Evolutionary conservation across 2,113 vertebrate genomes (phyloP).

Genomic region (Antennarius striatus): DNA sequence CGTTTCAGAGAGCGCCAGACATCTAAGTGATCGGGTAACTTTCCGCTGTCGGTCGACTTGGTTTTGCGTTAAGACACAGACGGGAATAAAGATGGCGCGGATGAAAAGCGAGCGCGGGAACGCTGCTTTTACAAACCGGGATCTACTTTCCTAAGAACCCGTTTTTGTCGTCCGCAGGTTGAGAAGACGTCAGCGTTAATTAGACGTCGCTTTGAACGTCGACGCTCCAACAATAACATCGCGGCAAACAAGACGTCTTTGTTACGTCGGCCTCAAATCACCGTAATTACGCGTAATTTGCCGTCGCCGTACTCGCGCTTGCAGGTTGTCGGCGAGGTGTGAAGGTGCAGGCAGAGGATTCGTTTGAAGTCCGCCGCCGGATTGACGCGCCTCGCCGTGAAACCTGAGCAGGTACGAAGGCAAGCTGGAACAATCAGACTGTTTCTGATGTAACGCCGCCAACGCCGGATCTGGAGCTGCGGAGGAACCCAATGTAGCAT

Average conservation of each 20-base stretch:
- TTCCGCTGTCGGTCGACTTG: slow-evolving; percentile 49
- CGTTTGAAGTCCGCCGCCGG: slow-evolving; percentile 63
- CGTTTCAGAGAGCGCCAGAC: slow-evolving; percentile 47
- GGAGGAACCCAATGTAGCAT: slow-evolving; percentile 35
- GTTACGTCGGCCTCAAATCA: slow-evolving; percentile 45
- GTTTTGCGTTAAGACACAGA: slow-evolving; percentile 41
- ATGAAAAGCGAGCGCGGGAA: slow-evolving; percentile 39
- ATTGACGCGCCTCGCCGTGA: slow-evolving; percentile 64
- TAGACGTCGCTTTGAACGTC: slow-evolving; percentile 31
- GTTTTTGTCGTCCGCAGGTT: slow-evolving; percentile 40
- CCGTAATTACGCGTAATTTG: slow-evolving; percentile 71
- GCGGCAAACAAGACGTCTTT: slow-evolving; percentile 59
- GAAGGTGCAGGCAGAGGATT: slow-evolving; percentile 54
- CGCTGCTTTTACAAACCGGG: slow-evolving; percentile 13
- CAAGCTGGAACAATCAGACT: slow-evolving; percentile 63
- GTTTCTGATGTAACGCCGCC: slow-evolving; percentile 40
- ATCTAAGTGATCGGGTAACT: slow-evolving; percentile 50
- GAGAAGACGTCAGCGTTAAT: slow-evolving; percentile 57
- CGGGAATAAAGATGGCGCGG: slow-evolving; percentile 44
- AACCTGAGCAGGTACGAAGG: slow-evolving; percentile 67
- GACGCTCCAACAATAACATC: slow-evolving; percentile 48
- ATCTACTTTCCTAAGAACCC: slow-evolving; percentile 21
- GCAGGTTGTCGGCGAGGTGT: slow-evolving; percentile 54
- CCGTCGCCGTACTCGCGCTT: slow-evolving; percentile 21
- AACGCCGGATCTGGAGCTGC: slow-evolving; percentile 17